A percentile compares a stretch with the other conserved stretches of the same genome.
Evolutionary conservation across 2,113 vertebrate genomes (phyloP).

Genomic region (Actinemys pallida): DNA sequence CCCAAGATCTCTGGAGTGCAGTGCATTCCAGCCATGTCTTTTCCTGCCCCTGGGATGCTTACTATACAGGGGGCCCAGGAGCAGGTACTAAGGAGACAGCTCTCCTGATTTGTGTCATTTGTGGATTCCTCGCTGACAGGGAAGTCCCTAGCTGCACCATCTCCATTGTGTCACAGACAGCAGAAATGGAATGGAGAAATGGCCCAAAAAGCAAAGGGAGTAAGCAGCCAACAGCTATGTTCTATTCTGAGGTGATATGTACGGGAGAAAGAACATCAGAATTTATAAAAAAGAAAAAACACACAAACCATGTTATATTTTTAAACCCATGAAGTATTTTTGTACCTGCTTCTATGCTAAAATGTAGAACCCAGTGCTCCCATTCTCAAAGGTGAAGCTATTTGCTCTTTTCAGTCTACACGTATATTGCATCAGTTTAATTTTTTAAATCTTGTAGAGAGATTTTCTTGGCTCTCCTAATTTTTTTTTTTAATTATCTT

Average conservation of each 20-base stretch:
- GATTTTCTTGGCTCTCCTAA: too few species aligned
- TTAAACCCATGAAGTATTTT: background rate
- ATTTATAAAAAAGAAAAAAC: background rate
- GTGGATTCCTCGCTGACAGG: background rate
- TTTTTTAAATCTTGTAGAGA: background rate
- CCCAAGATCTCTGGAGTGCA: too few species aligned
- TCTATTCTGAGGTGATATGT: background rate
- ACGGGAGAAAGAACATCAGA: background rate
- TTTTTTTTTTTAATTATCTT: too few species aligned
- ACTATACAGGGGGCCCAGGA: background rate
- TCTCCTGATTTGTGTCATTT: background rate
- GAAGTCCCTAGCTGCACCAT: background rate
- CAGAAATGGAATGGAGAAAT: background rate
- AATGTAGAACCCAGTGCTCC: background rate
- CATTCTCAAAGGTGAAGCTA: background rate
- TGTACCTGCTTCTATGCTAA: background rate
- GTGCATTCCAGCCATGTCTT: too few species aligned
- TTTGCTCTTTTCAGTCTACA: background rate
- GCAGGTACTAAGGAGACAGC: background rate
- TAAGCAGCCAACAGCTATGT: background rate
- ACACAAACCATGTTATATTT: background rate
- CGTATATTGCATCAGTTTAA: background rate
- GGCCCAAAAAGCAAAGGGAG: background rate
- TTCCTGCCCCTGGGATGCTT: too few species aligned
- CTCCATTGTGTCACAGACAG: background rate